phyloP scores from a whole-genome alignment of 2,888 invertebrate species.

The Hoplodrina ambigua region DNA sequence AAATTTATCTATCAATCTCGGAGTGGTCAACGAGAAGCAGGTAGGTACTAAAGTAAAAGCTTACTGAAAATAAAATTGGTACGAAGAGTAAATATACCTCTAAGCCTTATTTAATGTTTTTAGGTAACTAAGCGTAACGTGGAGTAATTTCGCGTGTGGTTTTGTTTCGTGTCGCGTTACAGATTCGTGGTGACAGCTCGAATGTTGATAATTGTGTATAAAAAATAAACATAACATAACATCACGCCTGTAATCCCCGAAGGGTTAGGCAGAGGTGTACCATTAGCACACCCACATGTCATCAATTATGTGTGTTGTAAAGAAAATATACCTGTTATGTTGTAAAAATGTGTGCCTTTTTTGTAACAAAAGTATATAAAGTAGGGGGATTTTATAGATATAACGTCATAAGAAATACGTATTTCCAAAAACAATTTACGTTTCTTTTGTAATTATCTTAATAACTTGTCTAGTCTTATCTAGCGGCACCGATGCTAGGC shows the following conservation, averaged over 20 bases:
- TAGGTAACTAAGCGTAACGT: slow-evolving; percentile 25
- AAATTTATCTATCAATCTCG: slow-evolving; percentile 7
- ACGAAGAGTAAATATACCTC: slow-evolving; percentile 2
- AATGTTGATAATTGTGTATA: slow-evolving; percentile 7
- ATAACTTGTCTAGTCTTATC: neutral
- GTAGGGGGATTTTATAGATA: no score
- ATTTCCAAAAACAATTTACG: neutral
- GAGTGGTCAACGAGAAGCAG: slow-evolving; percentile 12
- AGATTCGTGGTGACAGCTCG: slow-evolving; percentile 34
- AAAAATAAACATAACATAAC: slow-evolving; percentile 6
- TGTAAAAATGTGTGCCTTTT: no score
- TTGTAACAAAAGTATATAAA: no score
- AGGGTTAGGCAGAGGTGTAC: no score
- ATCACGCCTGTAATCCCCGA: no score
- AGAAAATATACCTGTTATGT: no score
- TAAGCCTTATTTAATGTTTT: slow-evolving; percentile 26
- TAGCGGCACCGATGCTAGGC: slow-evolving; percentile 24
- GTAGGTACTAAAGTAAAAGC: slow-evolving; percentile 12
- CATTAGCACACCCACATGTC: no score
- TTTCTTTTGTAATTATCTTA: slow-evolving; percentile 21
- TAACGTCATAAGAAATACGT: neutral
- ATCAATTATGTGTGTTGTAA: no score
- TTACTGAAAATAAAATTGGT: slow-evolving; percentile 27
- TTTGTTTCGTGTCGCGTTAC: slow-evolving; percentile 37
- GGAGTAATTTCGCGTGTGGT: slow-evolving; percentile 46